Conservation (phyloP, 2,797 vertebrate genomes). For the Smutsia gigantea region DNA sequence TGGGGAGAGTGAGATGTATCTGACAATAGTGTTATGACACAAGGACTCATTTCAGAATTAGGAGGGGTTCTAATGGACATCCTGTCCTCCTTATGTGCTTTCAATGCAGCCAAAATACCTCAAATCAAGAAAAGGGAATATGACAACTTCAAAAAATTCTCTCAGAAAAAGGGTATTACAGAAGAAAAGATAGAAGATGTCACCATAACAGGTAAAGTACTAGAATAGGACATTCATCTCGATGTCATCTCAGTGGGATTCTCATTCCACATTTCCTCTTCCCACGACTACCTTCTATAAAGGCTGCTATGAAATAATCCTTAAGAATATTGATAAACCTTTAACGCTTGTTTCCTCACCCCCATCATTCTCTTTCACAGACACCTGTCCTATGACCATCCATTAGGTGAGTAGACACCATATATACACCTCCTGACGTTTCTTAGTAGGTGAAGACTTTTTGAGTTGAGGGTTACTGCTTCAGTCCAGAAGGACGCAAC, state of each 20-base stretch:
- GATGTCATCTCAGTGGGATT: too few species aligned
- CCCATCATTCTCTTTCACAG: background rate
- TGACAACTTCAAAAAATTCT: background rate
- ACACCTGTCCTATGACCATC: background rate
- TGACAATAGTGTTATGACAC: fast-evolving
- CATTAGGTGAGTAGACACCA: background rate
- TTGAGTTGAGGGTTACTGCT: background rate
- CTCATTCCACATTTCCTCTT: background rate
- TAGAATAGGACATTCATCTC: fast-evolving
- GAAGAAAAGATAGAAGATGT: background rate
- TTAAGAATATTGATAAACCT: background rate
- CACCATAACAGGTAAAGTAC: background rate
- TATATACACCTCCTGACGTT: fast-evolving
- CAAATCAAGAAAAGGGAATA: background rate
- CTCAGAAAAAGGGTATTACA: background rate
- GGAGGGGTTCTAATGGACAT: fast-evolving
- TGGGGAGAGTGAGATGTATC: background rate
- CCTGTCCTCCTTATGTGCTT: too few species aligned
- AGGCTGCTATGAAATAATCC: background rate
- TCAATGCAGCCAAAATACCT: background rate
- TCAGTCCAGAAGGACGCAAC: too few species aligned
- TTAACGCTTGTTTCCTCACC: too few species aligned
- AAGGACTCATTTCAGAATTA: fast-evolving
- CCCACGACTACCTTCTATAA: background rate
- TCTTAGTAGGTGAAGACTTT: background rate